phyloP scores from a whole-genome alignment of 2,113 vertebrate genomes.

The Cavia aperea region DNA sequence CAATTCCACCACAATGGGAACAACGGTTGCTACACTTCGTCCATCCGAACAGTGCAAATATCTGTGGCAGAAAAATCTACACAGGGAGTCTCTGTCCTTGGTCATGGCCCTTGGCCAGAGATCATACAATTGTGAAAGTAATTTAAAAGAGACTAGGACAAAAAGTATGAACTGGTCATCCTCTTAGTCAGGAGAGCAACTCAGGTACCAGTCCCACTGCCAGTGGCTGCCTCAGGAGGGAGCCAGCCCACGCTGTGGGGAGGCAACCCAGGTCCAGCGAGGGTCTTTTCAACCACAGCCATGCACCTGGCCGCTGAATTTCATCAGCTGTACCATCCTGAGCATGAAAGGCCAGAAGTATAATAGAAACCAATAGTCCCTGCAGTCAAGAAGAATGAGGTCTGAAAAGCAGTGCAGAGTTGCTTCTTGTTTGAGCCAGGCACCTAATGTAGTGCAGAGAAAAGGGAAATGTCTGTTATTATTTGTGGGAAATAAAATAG shows the following conservation, averaged over 20 bases:
- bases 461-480: slow-evolving; percentile 40
- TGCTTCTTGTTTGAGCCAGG: slow-evolving; percentile 28
- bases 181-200: background rate
- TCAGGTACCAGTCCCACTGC: background rate
- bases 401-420: slow-evolving; percentile 29
- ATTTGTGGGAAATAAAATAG: slow-evolving; percentile 49
- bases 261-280: background rate
- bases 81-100: slow-evolving; percentile 30
- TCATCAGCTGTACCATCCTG: slow-evolving; percentile 18
- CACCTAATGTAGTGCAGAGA: background rate
- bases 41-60: slow-evolving; percentile 1
- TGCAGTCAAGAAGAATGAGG: slow-evolving; percentile 31
- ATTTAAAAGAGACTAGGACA: slow-evolving; percentile 44
- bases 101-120: slow-evolving; percentile 18
- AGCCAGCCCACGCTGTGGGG: background rate
- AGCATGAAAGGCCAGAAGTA: slow-evolving; percentile 39
- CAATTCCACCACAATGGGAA: background rate
- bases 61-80: slow-evolving; percentile 11
- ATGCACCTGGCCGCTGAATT: background rate
- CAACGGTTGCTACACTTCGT: background rate
- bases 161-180: slow-evolving; percentile 40
- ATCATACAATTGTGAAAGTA: background rate
- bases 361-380: slow-evolving; percentile 46
- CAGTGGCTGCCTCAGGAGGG: background rate
- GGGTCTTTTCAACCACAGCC: slow-evolving; percentile 28